Evolutionary conservation across 2,888 invertebrate species (phyloP).

Genomic region (Hemaris fuciformis): DNA sequence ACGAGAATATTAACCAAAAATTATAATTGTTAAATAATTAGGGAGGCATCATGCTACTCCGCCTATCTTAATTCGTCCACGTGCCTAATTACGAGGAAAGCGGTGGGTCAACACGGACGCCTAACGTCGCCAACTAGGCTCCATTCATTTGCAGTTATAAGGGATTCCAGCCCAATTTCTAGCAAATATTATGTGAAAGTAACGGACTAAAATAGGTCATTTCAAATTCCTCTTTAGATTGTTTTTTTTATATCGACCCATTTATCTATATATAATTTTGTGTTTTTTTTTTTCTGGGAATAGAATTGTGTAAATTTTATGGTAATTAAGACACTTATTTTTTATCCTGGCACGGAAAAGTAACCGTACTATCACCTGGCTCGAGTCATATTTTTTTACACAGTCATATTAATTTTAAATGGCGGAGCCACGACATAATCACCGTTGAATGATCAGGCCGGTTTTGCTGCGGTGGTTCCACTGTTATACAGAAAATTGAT

Average conservation of each 20-base stretch:
- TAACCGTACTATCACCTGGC: too few relatives aligned
- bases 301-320: too few relatives aligned
- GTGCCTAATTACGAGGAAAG: slow-evolving; percentile 17
- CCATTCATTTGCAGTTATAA: slow-evolving; percentile 1
- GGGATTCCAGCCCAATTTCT: slow-evolving; percentile 2
- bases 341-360: too few relatives aligned
- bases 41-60: neutral
- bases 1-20: neutral
- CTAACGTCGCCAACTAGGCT: slow-evolving; percentile 1
- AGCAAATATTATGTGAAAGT: neutral
- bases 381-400: too few relatives aligned
- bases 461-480: too few relatives aligned
- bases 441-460: too few relatives aligned
- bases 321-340: too few relatives aligned
- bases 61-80: neutral
- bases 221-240: neutral
- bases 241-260: neutral
- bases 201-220: neutral
- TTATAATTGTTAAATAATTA: neutral
- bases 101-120: slow-evolving; percentile 2
- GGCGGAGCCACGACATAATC: too few relatives aligned
- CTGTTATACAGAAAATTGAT: too few relatives aligned
- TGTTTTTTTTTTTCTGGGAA: too few relatives aligned
- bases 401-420: too few relatives aligned
- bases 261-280: too few relatives aligned